Evolutionary conservation across 35 echinoderm and acorn worm species (phyloP).

Genomic region (Chiridota heheva): DNA sequence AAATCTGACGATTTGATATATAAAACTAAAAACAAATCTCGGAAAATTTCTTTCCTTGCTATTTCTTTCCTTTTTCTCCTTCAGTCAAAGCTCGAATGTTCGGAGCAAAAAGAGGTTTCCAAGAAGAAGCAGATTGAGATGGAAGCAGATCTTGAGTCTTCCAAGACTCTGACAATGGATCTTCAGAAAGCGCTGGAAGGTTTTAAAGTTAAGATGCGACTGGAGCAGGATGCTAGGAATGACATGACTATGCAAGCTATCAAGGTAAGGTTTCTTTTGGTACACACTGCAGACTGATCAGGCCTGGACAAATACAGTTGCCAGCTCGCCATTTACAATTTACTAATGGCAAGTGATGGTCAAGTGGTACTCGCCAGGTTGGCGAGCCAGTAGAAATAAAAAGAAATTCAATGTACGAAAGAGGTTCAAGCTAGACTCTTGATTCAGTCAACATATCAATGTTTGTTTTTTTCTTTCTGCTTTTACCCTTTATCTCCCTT

Average conservation of each 20-base stretch:
- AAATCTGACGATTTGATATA: no score
- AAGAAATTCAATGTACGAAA: not conserved
- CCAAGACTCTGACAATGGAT: constrained; percentile 62
- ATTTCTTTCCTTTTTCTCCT: not conserved
- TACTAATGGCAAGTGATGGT: not conserved
- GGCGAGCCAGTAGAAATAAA: no score
- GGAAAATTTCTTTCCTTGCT: not conserved
- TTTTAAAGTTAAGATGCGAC: constrained; percentile 77
- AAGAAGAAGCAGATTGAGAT: constrained; percentile 67
- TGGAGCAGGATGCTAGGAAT: constrained; percentile 89
- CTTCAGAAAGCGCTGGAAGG: constrained; percentile 78
- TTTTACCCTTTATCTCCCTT: no score
- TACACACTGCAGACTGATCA: not conserved
- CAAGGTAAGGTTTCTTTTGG: constrained; percentile 40
- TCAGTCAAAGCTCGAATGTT: constrained; percentile 73
- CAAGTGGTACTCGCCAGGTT: not conserved
- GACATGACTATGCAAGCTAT: constrained; percentile 87
- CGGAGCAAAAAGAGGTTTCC: constrained; percentile 72
- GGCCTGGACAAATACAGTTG: no score
- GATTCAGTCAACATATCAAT: not conserved
- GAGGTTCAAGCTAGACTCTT: not conserved
- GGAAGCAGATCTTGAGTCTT: constrained; percentile 72
- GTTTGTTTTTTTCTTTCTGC: not conserved
- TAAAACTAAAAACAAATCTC: not conserved
- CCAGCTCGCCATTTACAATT: not conserved